Conservation (phyloP, 2,888 invertebrate species). For the Mellilla xanthometata region DNA sequence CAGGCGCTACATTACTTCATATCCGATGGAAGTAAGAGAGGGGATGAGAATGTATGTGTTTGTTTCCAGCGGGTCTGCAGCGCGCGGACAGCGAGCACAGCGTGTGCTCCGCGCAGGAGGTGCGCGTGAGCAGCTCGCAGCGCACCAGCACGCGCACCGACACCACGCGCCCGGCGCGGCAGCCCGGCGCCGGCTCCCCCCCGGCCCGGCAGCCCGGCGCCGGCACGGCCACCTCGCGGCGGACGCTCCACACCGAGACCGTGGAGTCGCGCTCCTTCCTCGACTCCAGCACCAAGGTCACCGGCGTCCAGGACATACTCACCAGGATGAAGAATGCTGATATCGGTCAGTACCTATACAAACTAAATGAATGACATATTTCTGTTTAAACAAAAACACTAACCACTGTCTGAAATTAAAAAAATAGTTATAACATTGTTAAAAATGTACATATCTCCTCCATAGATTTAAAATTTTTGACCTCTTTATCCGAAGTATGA, state of each 20-base stretch:
- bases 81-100: slow-evolving; percentile 73
- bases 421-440: no score
- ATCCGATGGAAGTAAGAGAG: no score
- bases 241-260: slow-evolving; percentile 29
- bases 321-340: slow-evolving; percentile 90
- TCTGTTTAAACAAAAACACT: no score
- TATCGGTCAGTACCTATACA: slow-evolving; percentile 82
- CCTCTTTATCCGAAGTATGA: no score
- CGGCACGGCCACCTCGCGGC: slow-evolving; percentile 23
- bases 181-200: slow-evolving; percentile 45
- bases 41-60: no score
- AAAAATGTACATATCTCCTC: no score
- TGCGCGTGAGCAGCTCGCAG: slow-evolving; percentile 38
- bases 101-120: slow-evolving; percentile 58
- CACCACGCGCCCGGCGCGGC: slow-evolving; percentile 43
- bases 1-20: no score
- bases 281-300: slow-evolving; percentile 86
- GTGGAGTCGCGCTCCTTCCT: slow-evolving; percentile 85
- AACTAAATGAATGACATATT: no score
- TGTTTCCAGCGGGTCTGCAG: slow-evolving; percentile 44
- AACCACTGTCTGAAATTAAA: no score
- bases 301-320: slow-evolving; percentile 89
- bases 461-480: no score
- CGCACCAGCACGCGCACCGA: slow-evolving; percentile 46
- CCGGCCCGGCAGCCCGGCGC: no score